Base-by-base conservation (phyloP, 2,888 invertebrate species). In the Mantis religiosa region DNA sequence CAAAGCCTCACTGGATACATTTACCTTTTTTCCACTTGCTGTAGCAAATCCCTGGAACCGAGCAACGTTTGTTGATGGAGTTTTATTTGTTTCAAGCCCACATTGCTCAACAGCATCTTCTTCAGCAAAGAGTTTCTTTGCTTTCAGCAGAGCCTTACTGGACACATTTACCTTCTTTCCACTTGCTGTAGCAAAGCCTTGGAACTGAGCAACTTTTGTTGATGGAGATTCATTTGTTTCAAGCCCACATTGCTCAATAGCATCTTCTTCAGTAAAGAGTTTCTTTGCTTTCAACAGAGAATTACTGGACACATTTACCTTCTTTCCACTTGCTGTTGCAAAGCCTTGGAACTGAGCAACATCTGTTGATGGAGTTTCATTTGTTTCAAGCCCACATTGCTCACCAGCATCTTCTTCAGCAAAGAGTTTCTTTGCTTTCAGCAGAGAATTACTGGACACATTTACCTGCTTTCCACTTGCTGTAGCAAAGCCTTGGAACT, bases 261-360 rank as follows among this genome's bases (percentile, higher is more conserved):
- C 15, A 4, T 25, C 54, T 8, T 20, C 54, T 71, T 71, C 54
- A 71, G 54, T 3, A 71, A 71, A 6, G 54, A 71, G 54, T 71
- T 71, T 71, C 6, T 3, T 71, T 92, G 34, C 92, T 93, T 12
- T 92, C 25, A 89, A 83, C 27, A 91, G 89, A 12, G 93, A 92
- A 87, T 91, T 89, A 81, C 92, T 91, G 0, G 93, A 93, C 89
- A 94, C 92, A 27, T 90, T 89, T 34, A 94, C 92, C 14, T 91
- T 89, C 91, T 93, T 93, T 85, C 94, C 93, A 90, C 91, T 92
- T 34, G 92, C 93, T 12, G 92, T 92, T 6, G 87, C 87, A 83
- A 85, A 88, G 30, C 91, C 91, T 27, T 47, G 71, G 83, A 71
- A 71, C n/a, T 15, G 27, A 41, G 87, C 1, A 71, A 25, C 2